phyloP scores from a whole-genome alignment of 2,797 vertebrate species.

The Hydrophis major region DNA sequence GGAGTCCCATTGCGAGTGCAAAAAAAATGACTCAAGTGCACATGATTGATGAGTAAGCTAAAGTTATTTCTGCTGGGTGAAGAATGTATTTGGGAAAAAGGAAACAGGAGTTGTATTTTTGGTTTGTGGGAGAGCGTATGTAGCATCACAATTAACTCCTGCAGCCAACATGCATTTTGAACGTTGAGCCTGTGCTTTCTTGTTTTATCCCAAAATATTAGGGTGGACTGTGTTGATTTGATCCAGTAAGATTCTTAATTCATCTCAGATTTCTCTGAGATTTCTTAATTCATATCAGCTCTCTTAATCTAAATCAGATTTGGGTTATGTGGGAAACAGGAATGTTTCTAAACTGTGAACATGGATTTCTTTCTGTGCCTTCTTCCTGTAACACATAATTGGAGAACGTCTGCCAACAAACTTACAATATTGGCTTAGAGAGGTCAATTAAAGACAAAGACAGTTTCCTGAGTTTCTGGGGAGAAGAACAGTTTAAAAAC shows the following conservation, averaged over 20 bases:
- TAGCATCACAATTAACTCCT: background rate
- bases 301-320: background rate
- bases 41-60: background rate
- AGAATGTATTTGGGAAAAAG: background rate
- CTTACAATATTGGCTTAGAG: background rate
- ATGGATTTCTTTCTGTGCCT: background rate
- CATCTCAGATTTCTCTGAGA: background rate
- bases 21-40: background rate
- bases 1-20: background rate
- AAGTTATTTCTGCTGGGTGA: background rate
- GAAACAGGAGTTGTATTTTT: background rate
- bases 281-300: background rate
- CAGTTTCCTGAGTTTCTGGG: background rate
- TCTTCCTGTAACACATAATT: background rate
- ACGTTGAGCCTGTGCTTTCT: background rate
- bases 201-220: background rate
- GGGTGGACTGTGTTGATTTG: background rate
- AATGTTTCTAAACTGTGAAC: background rate
- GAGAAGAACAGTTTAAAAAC: background rate
- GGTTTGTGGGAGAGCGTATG: background rate
- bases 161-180: background rate
- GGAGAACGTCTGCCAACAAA: background rate
- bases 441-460: background rate
- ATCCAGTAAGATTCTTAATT: background rate
- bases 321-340: background rate